These are phyloP conservation scores for Ostrea edulis DNA, from an alignment of 1,140 invertebrate species.

Conservation along the genomic window DNA sequence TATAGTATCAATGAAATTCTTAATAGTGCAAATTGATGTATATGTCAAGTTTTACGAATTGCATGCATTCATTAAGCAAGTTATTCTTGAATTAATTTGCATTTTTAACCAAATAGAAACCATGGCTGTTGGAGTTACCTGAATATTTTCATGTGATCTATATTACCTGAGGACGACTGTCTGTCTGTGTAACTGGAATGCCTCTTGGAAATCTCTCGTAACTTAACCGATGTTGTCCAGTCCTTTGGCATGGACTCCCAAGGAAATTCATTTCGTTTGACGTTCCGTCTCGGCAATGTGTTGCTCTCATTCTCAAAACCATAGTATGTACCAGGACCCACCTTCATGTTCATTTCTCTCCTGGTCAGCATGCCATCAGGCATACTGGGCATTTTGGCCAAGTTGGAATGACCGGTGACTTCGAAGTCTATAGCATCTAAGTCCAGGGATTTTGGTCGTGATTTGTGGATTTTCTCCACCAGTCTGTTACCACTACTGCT, in stretches of 20 bases:
- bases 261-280: constrained; percentile 69
- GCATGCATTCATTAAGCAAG: neutral
- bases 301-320: constrained; percentile 71
- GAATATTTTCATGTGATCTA: neutral
- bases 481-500: constrained; percentile 45
- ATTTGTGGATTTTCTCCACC: constrained; percentile 55
- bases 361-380: constrained; percentile 60
- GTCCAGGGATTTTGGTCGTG: constrained; percentile 72
- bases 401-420: constrained; percentile 42
- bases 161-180: constrained; percentile 75
- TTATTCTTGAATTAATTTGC: neutral
- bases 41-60: neutral
- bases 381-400: constrained; percentile 64
- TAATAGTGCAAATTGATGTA: neutral
- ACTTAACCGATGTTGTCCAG: constrained; percentile 76
- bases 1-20: neutral
- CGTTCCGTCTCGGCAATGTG: constrained; percentile 70
- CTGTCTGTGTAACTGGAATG: constrained; percentile 69
- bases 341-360: constrained; percentile 55
- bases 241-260: constrained; percentile 76
- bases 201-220: constrained; percentile 73
- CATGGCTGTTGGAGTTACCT: neutral
- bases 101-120: neutral
- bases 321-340: constrained; percentile 74
- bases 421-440: constrained; percentile 69